phyloP scores from a whole-genome alignment of 2,113 vertebrate species.

The Sinocyclocheilus maitianheensis region DNA sequence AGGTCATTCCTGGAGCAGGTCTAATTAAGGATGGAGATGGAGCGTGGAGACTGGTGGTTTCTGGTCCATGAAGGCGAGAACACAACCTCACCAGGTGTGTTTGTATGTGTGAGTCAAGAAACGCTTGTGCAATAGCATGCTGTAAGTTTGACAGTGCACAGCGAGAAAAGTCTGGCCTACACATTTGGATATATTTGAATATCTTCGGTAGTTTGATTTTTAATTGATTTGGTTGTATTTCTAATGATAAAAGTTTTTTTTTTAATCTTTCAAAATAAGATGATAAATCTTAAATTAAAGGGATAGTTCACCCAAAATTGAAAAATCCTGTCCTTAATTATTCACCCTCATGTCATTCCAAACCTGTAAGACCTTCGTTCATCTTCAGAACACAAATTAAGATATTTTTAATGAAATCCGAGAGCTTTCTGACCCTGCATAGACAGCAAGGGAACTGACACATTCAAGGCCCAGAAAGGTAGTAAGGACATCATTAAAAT shows the following conservation, averaged over 20 bases:
- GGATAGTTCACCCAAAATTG: too few species aligned
- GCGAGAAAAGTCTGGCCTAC: not conserved
- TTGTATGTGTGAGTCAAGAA: not conserved
- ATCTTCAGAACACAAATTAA: too few species aligned
- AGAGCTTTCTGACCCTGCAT: too few species aligned
- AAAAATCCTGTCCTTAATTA: too few species aligned
- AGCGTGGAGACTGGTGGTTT: constrained; percentile 9
- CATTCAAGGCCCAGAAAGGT: too few species aligned
- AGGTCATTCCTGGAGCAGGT: not conserved
- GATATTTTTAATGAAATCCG: too few species aligned
- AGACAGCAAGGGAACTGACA: too few species aligned
- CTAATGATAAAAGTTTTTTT: not conserved
- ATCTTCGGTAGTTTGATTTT: not conserved
- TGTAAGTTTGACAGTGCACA: not conserved
- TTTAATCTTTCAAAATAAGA: not conserved
- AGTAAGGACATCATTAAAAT: too few species aligned
- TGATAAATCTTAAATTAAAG: not conserved
- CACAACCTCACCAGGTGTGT: not conserved
- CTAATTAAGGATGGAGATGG: constrained; percentile 27
- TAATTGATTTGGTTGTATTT: not conserved
- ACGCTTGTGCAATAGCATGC: not conserved
- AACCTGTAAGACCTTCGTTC: too few species aligned
- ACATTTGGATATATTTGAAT: not conserved
- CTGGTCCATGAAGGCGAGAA: constrained; percentile 1
- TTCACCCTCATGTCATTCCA: too few species aligned